Base-by-base conservation (phyloP, 2,797 vertebrate species). In the Hipposideros larvatus region DNA sequence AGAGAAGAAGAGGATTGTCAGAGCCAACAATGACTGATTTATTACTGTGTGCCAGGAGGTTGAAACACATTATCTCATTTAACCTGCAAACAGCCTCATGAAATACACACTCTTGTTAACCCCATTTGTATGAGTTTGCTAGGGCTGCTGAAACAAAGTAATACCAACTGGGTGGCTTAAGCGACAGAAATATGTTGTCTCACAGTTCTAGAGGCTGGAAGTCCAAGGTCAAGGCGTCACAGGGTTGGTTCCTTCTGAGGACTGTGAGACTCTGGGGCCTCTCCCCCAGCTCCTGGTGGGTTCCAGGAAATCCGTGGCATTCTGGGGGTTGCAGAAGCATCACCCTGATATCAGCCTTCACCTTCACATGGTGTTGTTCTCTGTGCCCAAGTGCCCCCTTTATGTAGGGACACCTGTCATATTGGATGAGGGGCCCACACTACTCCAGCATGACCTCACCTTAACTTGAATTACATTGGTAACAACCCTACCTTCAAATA, bases 341-440 rank as follows among this genome's bases (percentile, higher is more conserved):
- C 21, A 21, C 28, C 43, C 11, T 4, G 19, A 14, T 22, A 46
- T 46, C 11, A 4, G 57, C 48, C 8, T 66, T 21, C 77, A 22
- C 18, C 34, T 31, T 80, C 46, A 46, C 22, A 43, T 1, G 14
- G n/a, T 0, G 1, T 41, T 0, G 1, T 41, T 78, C 4, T 31
- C 2, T 59, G 53, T 15, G 22, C 57, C 59, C 10, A 3, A 70
- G 31, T 11, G 5, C 4, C 28, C 43, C 11, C 28, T 28, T 53
- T 63, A 14, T 11, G 37, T n/a, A 37, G 53, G 4, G 14, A 80
- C 28, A 18, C 15, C 55, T 0, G 3, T 73, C 15, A 16, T 4
- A 14, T 0, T 16, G 55, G 66, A 41, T 48, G 16, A 11, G 21
- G 57, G 46, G 16, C 4, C 57, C 55, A 11, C 21, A 7, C 46